A percentile compares a stretch with the other conserved stretches of the same genome.
These are phyloP conservation scores for Synanthedon tipuliformis DNA, from an alignment of 2,888 invertebrate species.

Conservation along the genomic window DNA sequence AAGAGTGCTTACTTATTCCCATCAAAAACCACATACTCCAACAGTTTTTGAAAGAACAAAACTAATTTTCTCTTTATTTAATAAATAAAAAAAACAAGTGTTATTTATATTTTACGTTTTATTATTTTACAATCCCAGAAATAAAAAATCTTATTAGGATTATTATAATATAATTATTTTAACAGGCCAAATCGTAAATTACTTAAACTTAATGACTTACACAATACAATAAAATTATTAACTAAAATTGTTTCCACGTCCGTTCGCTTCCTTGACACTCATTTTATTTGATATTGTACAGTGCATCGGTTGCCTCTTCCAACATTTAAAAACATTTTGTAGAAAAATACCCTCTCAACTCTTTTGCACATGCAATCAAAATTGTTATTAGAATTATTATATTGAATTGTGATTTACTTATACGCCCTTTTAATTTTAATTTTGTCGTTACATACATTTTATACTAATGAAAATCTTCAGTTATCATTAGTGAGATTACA, in stretches of 20 bases:
- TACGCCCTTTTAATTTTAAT: conserved; percentile 46
- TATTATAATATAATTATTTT: conserved; percentile 61
- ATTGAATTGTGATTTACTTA: conserved; percentile 36
- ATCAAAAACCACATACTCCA: conserved; percentile 78
- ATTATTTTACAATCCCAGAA: conserved; percentile 70
- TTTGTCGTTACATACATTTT: conserved; percentile 14
- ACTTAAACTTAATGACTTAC: conserved; percentile 71
- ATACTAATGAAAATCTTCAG: conserved; percentile 25
- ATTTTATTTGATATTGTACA: conserved; percentile 44
- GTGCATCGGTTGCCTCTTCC: conserved; percentile 57
- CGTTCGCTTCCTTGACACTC: conserved; percentile 44
- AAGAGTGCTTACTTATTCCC: conserved; percentile 86
- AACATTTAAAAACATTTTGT: conserved; percentile 59
- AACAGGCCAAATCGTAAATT: conserved; percentile 71
- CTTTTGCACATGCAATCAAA: conserved; percentile 35
- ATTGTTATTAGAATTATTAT: conserved; percentile 33
- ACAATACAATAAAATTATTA: conserved; percentile 69
- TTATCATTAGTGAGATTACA: conserved; percentile 59
- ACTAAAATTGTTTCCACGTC: conserved; percentile 67
- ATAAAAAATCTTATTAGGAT: conserved; percentile 68
- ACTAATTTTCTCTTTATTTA: conserved; percentile 6
- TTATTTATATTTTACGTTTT: too few species aligned
- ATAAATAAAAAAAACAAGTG: too few species aligned
- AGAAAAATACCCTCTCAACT: conserved; percentile 68
- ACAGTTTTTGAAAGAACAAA: conserved; percentile 79